Conservation (phyloP, 2,113 vertebrate genomes). For the Gopherus evgoodei region DNA sequence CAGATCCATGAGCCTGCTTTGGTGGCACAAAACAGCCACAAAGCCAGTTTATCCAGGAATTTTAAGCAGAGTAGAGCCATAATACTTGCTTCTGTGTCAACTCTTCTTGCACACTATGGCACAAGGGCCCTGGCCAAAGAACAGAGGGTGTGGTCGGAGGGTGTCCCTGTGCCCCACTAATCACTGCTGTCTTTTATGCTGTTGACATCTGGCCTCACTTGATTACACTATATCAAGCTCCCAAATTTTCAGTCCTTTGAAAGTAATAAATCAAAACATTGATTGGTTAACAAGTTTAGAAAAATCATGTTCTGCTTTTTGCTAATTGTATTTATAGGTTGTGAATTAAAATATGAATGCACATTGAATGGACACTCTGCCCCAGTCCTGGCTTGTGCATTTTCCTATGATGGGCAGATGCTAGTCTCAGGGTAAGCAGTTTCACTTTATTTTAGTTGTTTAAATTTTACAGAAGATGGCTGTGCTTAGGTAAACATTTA, state of each 20-base stretch:
- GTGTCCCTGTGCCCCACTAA: neutral
- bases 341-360: slow-evolving; percentile 79
- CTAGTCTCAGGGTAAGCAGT: slow-evolving; percentile 87
- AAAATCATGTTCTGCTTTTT: neutral
- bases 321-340: slow-evolving; percentile 73
- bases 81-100: neutral
- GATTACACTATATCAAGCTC: neutral
- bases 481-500: neutral
- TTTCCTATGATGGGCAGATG: slow-evolving; percentile 88
- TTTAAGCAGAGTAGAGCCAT: neutral
- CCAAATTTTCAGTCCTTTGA: neutral
- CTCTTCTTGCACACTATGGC: neutral
- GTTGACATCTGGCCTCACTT: neutral
- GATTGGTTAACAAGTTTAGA: neutral
- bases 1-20: neutral
- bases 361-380: slow-evolving; percentile 83
- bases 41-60: neutral
- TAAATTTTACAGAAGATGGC: neutral
- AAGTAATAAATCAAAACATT: neutral
- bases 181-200: neutral
- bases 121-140: neutral
- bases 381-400: slow-evolving; percentile 89
- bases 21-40: neutral
- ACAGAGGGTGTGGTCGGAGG: neutral
- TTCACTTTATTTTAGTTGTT: slow-evolving; percentile 9